phyloP scores from a whole-genome alignment of 2,888 invertebrate genomes.

The Eledona agricola region DNA sequence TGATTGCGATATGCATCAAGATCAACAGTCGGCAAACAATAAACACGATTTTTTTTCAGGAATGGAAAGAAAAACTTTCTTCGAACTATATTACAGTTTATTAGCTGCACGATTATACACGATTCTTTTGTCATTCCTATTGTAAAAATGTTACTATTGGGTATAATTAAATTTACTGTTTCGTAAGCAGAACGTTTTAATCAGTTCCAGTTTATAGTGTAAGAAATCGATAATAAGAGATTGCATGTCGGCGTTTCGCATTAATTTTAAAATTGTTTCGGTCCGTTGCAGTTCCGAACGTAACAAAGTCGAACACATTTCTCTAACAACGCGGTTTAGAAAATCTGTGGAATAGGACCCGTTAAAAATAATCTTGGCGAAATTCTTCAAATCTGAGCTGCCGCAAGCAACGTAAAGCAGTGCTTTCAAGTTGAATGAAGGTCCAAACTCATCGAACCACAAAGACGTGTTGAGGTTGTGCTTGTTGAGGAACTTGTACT shows the following conservation, averaged over 20 bases:
- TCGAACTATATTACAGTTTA: constrained; percentile 39
- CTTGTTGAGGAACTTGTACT: constrained; percentile 71
- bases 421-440: constrained; percentile 72
- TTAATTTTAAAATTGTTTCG: constrained; percentile 7
- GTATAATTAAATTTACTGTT: constrained; percentile 42
- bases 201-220: constrained; percentile 1
- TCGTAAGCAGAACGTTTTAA: constrained; percentile 17
- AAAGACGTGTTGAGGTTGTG: constrained; percentile 71
- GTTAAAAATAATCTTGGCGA: constrained; percentile 43
- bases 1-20: too few relatives aligned
- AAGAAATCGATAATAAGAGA: constrained; percentile 12
- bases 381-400: constrained; percentile 39
- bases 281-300: constrained; percentile 10
- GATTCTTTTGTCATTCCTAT: constrained; percentile 38
- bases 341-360: constrained; percentile 46
- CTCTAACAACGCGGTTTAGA: constrained; percentile 8
- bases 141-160: constrained; percentile 38
- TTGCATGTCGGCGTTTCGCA: background rate
- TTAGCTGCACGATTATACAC: constrained; percentile 41
- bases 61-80: too few relatives aligned
- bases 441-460: constrained; percentile 70
- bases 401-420: constrained; percentile 51
- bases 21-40: too few relatives aligned
- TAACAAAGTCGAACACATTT: constrained; percentile 22
- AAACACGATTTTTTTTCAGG: constrained; percentile 39